These are phyloP conservation scores for Polydrusus cervinus DNA, from an alignment of 2,888 invertebrate species.

Conservation along the genomic window DNA sequence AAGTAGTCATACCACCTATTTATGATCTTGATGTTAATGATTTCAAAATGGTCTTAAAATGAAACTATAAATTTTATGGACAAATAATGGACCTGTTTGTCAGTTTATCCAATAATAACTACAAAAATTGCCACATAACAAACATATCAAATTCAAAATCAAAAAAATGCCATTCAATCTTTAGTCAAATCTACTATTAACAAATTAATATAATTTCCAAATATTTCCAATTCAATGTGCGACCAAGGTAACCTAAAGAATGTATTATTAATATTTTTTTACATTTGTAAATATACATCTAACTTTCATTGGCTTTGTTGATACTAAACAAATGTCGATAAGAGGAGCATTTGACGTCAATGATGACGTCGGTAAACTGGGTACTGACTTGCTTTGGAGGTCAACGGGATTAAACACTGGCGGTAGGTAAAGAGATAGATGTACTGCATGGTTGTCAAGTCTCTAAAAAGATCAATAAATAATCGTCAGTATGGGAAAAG, in stretches of 20 bases:
- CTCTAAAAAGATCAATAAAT: not conserved
- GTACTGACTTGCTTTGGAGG: constrained; percentile 47
- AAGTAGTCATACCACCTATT: too few species aligned
- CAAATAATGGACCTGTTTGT: too few species aligned
- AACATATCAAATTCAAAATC: too few species aligned
- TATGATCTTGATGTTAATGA: too few species aligned
- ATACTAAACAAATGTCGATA: constrained; percentile 52
- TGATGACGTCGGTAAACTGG: constrained; percentile 44
- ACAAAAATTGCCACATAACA: too few species aligned
- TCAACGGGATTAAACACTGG: constrained; percentile 47
- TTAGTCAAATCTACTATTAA: too few species aligned
- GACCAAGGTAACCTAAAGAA: not conserved
- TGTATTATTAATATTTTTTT: constrained; percentile 21
- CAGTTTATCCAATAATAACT: too few species aligned
- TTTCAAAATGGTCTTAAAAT: too few species aligned
- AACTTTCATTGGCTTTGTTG: constrained; percentile 42
- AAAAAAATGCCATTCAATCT: too few species aligned
- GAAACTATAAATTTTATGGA: too few species aligned
- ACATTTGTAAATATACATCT: constrained; percentile 26
- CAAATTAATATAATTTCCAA: too few species aligned
- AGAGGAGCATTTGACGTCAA: constrained; percentile 53
- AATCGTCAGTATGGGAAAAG: not conserved
- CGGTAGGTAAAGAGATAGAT: constrained; percentile 31
- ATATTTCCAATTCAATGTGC: not conserved
- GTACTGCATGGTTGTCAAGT: constrained; percentile 7